A percentile compares a stretch with the other conserved stretches of the same genome.
These are phyloP conservation scores for Leptinotarsa undecemlineata DNA, from an alignment of 1,140 invertebrate genomes.

Conservation along the genomic window DNA sequence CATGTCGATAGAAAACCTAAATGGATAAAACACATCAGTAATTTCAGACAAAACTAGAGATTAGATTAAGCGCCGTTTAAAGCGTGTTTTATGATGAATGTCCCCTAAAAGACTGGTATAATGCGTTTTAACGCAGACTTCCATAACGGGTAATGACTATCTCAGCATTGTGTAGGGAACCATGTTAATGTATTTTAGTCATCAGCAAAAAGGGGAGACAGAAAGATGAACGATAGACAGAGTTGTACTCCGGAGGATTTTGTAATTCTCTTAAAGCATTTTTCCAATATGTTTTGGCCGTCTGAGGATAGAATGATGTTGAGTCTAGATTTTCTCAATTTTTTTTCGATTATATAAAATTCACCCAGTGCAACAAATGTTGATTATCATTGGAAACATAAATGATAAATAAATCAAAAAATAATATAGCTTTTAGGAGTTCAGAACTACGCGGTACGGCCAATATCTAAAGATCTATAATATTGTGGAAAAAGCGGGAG, in stretches of 20 bases:
- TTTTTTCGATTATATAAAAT: too few relatives aligned
- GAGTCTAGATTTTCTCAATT: too few relatives aligned
- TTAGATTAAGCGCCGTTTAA: conserved; percentile 40
- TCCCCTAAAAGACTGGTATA: conserved; percentile 46
- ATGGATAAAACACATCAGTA: conserved; percentile 32
- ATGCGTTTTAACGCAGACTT: conserved; percentile 48
- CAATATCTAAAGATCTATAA: too few relatives aligned
- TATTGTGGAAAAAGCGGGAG: too few relatives aligned
- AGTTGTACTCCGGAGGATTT: conserved; percentile 1
- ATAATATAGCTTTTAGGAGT: background rate
- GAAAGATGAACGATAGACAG: conserved; percentile 28
- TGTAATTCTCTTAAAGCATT: too few relatives aligned
- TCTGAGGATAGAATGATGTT: too few relatives aligned
- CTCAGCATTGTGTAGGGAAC: conserved; percentile 45
- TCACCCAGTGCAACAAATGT: too few relatives aligned
- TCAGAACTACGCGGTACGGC: background rate
- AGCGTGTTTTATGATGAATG: conserved; percentile 47
- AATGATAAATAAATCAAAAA: too few relatives aligned
- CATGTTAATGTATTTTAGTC: conserved; percentile 50
- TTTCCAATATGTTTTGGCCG: too few relatives aligned
- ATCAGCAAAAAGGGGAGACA: conserved; percentile 43
- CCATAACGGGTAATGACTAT: conserved; percentile 49
- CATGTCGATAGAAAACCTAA: conserved; percentile 27
- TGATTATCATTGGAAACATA: too few relatives aligned
- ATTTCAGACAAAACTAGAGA: conserved; percentile 34